Conservation (phyloP, 64 coral and sea anemone genomes). For the Platygyra sinensis region DNA sequence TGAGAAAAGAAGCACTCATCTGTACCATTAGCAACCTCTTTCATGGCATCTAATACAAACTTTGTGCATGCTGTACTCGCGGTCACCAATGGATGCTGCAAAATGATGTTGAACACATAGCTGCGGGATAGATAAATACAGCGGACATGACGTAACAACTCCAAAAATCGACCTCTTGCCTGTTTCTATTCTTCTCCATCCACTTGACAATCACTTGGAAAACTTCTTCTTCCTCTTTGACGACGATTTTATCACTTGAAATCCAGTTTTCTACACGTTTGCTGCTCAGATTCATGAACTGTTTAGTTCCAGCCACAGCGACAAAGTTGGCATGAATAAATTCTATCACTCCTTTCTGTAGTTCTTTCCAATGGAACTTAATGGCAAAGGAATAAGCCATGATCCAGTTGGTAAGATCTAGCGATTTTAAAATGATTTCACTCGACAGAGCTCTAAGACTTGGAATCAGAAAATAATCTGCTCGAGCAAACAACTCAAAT, state of each 20-base stretch:
- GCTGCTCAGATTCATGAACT: constrained; percentile 14
- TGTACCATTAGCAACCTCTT: neutral
- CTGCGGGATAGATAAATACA: neutral
- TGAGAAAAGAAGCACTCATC: constrained; percentile 17
- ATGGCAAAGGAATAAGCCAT: no score
- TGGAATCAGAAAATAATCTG: constrained; percentile 38
- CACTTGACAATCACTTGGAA: constrained; percentile 17
- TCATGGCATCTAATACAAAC: neutral
- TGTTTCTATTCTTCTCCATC: neutral
- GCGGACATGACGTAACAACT: constrained; percentile 21
- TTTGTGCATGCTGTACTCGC: neutral
- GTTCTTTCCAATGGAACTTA: neutral
- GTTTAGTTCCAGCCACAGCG: neutral
- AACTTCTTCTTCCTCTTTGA: constrained; percentile 20
- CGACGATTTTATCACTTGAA: no score
- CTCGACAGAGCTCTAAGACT: constrained; percentile 5
- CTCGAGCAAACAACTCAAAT: constrained; percentile 2
- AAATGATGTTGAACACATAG: neutral
- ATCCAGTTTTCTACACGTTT: neutral
- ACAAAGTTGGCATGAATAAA: constrained; percentile 18
- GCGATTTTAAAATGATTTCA: neutral
- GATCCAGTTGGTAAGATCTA: constrained; percentile 1
- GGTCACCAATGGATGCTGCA: constrained; percentile 7
- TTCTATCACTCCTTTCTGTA: neutral
- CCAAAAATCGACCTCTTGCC: neutral